These are phyloP conservation scores for Melanotus villosus DNA, from an alignment of 2,888 invertebrate species.

Conservation along the genomic window DNA sequence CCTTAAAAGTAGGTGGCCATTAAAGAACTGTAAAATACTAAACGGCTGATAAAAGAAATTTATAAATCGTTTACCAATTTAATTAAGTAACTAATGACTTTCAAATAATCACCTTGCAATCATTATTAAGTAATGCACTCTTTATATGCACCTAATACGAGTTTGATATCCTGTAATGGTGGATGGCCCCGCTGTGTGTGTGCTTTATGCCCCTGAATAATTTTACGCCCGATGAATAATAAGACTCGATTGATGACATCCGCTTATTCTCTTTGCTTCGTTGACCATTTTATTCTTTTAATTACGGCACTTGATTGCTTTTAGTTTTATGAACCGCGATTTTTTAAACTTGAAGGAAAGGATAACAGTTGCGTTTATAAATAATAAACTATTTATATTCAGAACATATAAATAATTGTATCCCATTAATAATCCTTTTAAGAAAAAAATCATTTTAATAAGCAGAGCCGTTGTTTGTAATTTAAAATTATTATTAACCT, in stretches of 20 bases:
- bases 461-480: too few relatives aligned
- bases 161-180: neutral
- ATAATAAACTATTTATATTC: too few relatives aligned
- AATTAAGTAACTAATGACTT: neutral
- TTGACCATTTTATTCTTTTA: conserved; percentile 16
- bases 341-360: neutral
- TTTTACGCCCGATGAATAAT: conserved; percentile 47
- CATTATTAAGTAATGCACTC: neutral
- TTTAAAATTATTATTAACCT: too few relatives aligned
- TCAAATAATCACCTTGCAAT: neutral
- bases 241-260: conserved; percentile 44
- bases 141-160: neutral
- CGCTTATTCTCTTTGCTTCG: conserved; percentile 34
- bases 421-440: too few relatives aligned
- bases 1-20: too few relatives aligned
- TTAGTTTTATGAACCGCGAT: neutral
- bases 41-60: too few relatives aligned
- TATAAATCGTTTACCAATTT: too few relatives aligned
- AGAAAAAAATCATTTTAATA: too few relatives aligned
- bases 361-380: too few relatives aligned
- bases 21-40: too few relatives aligned
- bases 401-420: too few relatives aligned
- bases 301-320: conserved; percentile 2
- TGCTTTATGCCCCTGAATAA: conserved; percentile 36
- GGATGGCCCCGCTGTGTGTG: neutral